Evolutionary conservation across 2,113 vertebrate genomes (phyloP), one percentile per base, ranked within the genome.

Genomic region (Archilochus colubris): DNA sequence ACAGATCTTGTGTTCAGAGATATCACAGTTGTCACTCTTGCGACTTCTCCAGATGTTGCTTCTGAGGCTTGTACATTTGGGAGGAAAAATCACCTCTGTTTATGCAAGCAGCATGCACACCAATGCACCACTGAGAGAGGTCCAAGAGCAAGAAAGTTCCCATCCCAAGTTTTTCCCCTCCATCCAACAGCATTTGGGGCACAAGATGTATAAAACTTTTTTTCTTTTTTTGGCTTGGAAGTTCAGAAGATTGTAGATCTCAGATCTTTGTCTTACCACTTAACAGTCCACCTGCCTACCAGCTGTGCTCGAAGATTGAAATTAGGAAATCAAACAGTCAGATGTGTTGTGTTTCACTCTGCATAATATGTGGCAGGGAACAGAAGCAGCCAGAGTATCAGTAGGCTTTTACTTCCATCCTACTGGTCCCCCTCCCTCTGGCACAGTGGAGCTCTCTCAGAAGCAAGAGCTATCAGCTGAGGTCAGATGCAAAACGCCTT

Each of bases 1-100:
- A n/a, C 48, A 48, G 78, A 82, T 61, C 91, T 94, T 67, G 50
- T 67, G 57, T 38, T 91, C 38, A 59, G 63, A 96, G 46, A 92
- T 86, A 79, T 93, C 91, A 64, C 6, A 54, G 82, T 73, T 81
- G 90, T 59, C 82, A 43, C 93, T 88, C 88, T 67, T 75, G 91
- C 57, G 95, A 74, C 53, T 88, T 84, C 74, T 91, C 88, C 92
- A 93, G 88, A 92, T 86, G 94, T 93, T 93, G 86, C 82, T 90
- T 88, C 57, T 81, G 91, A 95, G 73, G 86, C 72, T 83, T 76
- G 64, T 18, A 70, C 0, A 2, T 66, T 90, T 82, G 61, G 61
- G 91, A 89, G 11, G 10, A 64, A 68, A 53, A 86, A 58, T 19
- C 66, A 67, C 73, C 76, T 78, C 73, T 92, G 48, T 62, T 85